Evolutionary conservation across 2,888 invertebrate genomes (phyloP), one percentile per base, ranked within the genome.

Genomic region (Drepana falcataria): DNA sequence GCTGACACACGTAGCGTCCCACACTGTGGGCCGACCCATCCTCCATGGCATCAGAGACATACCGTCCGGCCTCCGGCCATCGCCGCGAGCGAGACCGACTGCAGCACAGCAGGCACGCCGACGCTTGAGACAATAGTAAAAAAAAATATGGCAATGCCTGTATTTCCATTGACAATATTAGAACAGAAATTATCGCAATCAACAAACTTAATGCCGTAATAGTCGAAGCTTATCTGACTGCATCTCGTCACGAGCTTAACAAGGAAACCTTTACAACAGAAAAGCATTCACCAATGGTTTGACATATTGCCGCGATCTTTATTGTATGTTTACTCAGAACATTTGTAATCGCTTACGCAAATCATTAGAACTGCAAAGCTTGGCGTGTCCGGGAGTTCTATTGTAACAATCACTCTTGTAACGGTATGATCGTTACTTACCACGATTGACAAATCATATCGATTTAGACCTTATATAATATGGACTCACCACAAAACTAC

Each of bases 231-330:
- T 83, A 85, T 85, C 85, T 61, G 69, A 71, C 66, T 69, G 63
- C 69, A 84, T 87, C 85, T 84, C 67, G 79, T 84, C 87, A 87
- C 86, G 86, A 84, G 71, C 76, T 75, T 65, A 81, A 83, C 80
- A 77, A 85, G 83, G 77, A 72, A 79, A 80, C 71, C 71, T 72
- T 76, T 64, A 72, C 66, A 76, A 79, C 77, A 75, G 63, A 70
- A 66, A 80, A 80, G 81, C 75, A 77, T 74, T 77, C 65, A 65
- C 64, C 69, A 73, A 71, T 85, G 82, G 81, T 74, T 76, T 65
- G 74, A 73, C 79, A 66, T 69, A 78, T 76, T 69, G 55, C 33
- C 59, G 64, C 65, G 61, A 70, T 69, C 69, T 69, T 72, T 71
- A 71, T 75, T 75, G 79, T 80, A 75, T 55, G 44, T 44, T 68